These are phyloP conservation scores for Sternotherus odoratus DNA, from an alignment of 2,797 vertebrate genomes.

Conservation along the genomic window DNA sequence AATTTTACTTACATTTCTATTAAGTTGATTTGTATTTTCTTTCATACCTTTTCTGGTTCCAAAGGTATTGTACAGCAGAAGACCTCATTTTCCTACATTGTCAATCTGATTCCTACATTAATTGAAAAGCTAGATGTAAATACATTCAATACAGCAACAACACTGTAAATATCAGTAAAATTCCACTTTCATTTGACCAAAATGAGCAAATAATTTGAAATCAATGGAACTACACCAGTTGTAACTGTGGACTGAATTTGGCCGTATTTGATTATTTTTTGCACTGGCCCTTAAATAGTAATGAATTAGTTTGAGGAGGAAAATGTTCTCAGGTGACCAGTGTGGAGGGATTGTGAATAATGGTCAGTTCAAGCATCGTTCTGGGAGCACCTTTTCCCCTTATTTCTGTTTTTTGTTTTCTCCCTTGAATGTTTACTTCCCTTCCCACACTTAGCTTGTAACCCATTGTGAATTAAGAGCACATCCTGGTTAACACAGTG, in stretches of 20 bases:
- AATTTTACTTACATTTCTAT: not conserved
- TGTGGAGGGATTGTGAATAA: not conserved
- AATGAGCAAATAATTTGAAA: not conserved
- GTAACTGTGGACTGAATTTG: not conserved
- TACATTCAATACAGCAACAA: not conserved
- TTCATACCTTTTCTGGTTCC: not conserved
- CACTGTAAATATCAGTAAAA: not conserved
- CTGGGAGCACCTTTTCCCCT: not conserved
- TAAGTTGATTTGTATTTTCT: not conserved
- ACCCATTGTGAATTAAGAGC: not conserved
- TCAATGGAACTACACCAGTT: not conserved
- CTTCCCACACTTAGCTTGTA: not conserved
- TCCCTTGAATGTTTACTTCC: not conserved
- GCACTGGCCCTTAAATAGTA: not conserved
- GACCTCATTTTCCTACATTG: not conserved
- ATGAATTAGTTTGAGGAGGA: not conserved
- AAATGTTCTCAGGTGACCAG: not conserved
- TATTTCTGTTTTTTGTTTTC: fast-evolving
- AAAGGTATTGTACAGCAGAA: not conserved
- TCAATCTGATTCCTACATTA: not conserved
- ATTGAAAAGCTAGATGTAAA: not conserved
- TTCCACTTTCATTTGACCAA: not conserved
- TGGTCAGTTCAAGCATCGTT: not conserved
- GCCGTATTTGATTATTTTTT: not conserved
- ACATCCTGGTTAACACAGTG: not conserved